phyloP scores from a whole-genome alignment of 92 coral and sea anemone species.

The Epizoanthus scotinus region DNA sequence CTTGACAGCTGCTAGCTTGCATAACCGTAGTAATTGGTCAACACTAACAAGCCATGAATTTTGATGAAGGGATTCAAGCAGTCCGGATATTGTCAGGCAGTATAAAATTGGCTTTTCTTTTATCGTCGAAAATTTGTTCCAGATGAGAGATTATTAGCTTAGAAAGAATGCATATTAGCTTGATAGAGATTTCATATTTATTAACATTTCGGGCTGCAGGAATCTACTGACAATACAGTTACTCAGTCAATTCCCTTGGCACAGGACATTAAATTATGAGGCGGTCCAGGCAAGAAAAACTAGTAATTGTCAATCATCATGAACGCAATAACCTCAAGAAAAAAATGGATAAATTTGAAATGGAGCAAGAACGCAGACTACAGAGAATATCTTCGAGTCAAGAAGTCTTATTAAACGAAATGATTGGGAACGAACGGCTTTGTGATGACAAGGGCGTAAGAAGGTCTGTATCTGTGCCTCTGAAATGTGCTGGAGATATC shows the following conservation, averaged over 20 bases:
- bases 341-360: constrained; percentile 10
- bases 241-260: no score
- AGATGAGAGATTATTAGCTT: neutral
- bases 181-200: neutral
- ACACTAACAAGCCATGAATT: neutral
- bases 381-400: constrained; percentile 11
- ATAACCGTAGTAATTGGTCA: neutral
- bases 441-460: neutral
- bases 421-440: neutral
- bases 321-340: constrained; percentile 1
- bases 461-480: neutral
- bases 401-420: constrained; percentile 2
- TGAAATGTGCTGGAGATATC: neutral
- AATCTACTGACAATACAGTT: neutral
- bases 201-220: neutral
- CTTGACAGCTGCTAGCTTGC: neutral
- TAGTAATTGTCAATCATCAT: neutral
- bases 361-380: constrained; percentile 1
- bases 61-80: neutral
- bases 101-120: neutral
- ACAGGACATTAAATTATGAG: constrained; percentile 14
- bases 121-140: neutral
- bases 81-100: constrained; percentile 8
- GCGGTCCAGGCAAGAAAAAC: neutral
- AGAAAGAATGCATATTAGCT: neutral